These are phyloP conservation scores for Masnerella sp. DNA, from an alignment of 2,888 invertebrate species.

Conservation along the genomic window DNA sequence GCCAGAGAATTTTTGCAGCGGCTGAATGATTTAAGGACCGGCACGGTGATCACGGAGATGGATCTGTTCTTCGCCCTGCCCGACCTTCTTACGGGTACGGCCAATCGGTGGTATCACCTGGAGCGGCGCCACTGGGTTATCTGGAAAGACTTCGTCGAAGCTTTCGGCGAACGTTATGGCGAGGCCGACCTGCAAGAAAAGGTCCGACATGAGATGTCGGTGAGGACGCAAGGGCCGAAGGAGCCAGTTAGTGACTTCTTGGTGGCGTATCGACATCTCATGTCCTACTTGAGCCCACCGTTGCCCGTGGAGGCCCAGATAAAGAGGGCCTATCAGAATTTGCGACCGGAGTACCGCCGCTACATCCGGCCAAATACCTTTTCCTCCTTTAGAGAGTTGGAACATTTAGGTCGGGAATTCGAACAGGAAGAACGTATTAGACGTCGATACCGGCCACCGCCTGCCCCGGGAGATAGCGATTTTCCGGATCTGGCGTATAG, in stretches of 20 bases:
- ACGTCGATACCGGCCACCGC: neutral
- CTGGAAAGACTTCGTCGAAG: neutral
- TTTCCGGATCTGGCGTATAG: neutral
- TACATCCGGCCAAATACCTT: neutral
- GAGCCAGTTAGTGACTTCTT: slow-evolving; percentile 2
- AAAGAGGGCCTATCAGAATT: neutral
- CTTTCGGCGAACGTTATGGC: neutral
- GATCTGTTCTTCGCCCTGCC: slow-evolving; percentile 16
- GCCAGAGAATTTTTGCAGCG: slow-evolving; percentile 1
- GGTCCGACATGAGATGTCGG: neutral
- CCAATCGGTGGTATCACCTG: slow-evolving; percentile 1
- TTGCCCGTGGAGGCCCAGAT: too few relatives aligned
- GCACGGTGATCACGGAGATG: neutral
- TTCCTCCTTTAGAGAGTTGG: neutral
- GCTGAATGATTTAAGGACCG: neutral
- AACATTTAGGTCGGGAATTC: neutral
- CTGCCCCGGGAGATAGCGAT: neutral
- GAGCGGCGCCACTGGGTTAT: neutral
- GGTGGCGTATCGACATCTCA: neutral
- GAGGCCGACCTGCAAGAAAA: neutral
- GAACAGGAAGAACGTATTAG: neutral
- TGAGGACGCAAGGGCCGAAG: slow-evolving; percentile 1
- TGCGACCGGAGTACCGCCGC: neutral
- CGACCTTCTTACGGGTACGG: neutral
- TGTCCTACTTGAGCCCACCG: neutral